Evolutionary conservation across 1,140 invertebrate species (phyloP).

Genomic region (Copidosoma floridanum): DNA sequence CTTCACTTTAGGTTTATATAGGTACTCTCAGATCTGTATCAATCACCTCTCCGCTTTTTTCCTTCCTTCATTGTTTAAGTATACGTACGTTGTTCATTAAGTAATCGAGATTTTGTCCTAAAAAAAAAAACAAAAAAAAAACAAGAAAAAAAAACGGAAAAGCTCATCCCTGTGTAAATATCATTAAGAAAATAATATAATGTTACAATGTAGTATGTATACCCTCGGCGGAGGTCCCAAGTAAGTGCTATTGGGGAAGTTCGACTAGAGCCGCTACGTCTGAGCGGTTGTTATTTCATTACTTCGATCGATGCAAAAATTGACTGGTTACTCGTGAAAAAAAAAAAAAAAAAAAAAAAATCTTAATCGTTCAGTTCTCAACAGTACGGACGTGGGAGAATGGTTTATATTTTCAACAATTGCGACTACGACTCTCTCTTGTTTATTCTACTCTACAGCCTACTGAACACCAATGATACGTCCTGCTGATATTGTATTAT

Average conservation of each 20-base stretch:
- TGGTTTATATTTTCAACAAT: no score
- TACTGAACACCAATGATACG: no score
- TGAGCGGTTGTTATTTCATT: no score
- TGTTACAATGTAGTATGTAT: neutral
- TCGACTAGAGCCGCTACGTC: slow-evolving; percentile 54
- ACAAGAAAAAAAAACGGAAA: neutral
- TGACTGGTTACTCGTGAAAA: neutral
- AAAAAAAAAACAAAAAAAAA: neutral
- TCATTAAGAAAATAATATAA: no score
- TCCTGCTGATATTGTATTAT: neutral
- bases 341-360: no score
- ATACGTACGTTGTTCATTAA: neutral
- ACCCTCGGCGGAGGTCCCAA: slow-evolving; percentile 13
- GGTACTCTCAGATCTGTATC: no score
- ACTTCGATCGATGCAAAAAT: slow-evolving; percentile 18
- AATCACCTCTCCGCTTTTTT: neutral
- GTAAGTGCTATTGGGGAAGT: slow-evolving; percentile 41
- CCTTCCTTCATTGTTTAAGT: neutral
- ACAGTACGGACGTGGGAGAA: no score
- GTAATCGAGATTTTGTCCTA: no score
- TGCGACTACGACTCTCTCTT: no score
- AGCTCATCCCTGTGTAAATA: no score
- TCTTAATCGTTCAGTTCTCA: no score
- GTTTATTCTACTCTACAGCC: no score
- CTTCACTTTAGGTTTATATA: neutral